Evolutionary conservation across 2,888 invertebrate genomes (phyloP), one percentile per base, ranked within the genome.

Genomic region (Achlya flavicornis): DNA sequence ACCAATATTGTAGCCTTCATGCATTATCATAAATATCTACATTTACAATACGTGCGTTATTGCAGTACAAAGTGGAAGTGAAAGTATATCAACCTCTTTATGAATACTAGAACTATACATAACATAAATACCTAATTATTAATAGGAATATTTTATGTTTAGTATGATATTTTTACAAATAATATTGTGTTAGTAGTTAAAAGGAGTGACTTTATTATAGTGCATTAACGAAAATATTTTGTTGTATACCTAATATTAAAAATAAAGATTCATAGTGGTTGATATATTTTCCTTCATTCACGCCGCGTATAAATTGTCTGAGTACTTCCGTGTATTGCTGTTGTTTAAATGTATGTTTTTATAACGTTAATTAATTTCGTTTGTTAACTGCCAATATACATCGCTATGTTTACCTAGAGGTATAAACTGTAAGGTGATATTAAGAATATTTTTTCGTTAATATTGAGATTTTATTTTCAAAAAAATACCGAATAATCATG

Each of bases 1-100:
- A 92, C 92, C 92, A 92, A 92, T 83, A 81, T 7, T 73, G 83
- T 90, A 91, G 91, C 89, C 89, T 91, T 89, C 81, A 83, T 81
- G 71, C 73, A 70, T 71, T 71, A 74, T 73, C 74, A 70, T 72
- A 75, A 67, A 72, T 53, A 53, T 19, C 19, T 53, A 53, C 53
- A 53, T 53, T 53, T 19, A 19, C 3, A 16, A 48, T 16, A 48
- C 10, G 19, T 12, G 58, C 19, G 32, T 59, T 41, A 60, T 26
- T 14, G n/a, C 60, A 58, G 35, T 58, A 41, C 60, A 60, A 19
- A 60, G 14, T 12, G 3, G 3, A 41, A 16, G 41, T 59, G 38
- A 41, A 60, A 60, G 16, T 33, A 16, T 41, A 41, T 53, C 53
- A 53, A 53, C 19, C 16, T 53, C 53, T 53, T 19, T 16, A 48